These are phyloP conservation scores for Drosophila rufa DNA, from an alignment of 1,140 invertebrate genomes.

Conservation along the genomic window DNA sequence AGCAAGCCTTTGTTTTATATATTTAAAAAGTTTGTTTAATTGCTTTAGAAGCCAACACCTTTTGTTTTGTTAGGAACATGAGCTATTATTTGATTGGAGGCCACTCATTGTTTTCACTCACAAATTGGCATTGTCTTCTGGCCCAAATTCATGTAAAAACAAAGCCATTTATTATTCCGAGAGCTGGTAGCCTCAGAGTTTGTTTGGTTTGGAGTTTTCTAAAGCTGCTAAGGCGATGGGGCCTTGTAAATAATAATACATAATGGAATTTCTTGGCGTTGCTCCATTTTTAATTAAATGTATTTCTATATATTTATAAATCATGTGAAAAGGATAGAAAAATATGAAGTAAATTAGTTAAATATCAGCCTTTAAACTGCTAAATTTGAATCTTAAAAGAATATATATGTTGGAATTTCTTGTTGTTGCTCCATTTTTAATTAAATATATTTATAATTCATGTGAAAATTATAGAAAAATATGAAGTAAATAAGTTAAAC, in stretches of 20 bases:
- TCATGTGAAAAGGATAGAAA: not conserved
- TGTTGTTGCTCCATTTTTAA: not conserved
- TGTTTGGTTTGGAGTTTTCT: not conserved
- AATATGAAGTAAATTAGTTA: too few species aligned
- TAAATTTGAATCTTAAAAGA: too few species aligned
- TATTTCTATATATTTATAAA: not conserved
- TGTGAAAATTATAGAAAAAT: not conserved
- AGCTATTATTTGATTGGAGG: constrained; percentile 4
- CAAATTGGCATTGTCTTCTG: constrained; percentile 1
- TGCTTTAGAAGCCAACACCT: constrained; percentile 1
- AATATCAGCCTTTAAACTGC: too few species aligned
- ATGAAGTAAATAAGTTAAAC: too few species aligned
- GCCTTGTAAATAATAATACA: not conserved
- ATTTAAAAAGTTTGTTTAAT: constrained; percentile 13
- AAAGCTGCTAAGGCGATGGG: not conserved
- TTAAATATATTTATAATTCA: too few species aligned
- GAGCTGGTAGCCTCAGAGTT: too few species aligned
- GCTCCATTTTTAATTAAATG: not conserved
- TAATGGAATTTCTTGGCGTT: not conserved
- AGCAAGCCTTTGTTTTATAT: not conserved
- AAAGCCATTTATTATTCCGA: not conserved
- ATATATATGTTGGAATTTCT: not conserved
- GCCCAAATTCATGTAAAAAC: not conserved
- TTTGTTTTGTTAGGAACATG: not conserved
- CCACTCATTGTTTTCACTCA: constrained; percentile 11